Evolutionary conservation across 53 echinoderm and acorn worm genomes (phyloP).

Genomic region (Paelopatides confundens): DNA sequence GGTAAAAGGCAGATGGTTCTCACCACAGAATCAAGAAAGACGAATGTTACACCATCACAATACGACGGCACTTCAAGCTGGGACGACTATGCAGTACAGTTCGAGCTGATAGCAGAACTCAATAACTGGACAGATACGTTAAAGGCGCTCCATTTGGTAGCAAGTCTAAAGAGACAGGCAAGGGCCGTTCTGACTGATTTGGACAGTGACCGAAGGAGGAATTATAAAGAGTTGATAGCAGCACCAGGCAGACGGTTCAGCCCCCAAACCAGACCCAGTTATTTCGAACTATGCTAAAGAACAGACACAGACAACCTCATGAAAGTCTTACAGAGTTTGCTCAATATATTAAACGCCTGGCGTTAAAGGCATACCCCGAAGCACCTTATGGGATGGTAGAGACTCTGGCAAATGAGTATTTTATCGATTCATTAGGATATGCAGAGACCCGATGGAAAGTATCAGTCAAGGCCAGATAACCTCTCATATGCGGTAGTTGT

Average conservation of each 20-base stretch:
- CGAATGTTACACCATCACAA: not conserved
- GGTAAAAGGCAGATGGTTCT: not conserved
- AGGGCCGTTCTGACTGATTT: constrained; percentile 19
- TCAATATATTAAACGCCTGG: constrained; percentile 45
- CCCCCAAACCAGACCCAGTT: constrained; percentile 2
- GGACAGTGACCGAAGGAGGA: not conserved
- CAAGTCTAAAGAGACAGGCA: constrained; percentile 24
- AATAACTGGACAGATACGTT: constrained; percentile 50
- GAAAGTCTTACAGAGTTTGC: constrained; percentile 33
- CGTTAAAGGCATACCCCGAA: constrained; percentile 47
- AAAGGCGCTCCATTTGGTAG: constrained; percentile 28
- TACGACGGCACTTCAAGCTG: constrained; percentile 54
- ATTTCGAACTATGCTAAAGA: constrained; percentile 21
- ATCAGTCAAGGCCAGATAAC: constrained; percentile 5
- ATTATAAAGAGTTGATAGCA: not conserved
- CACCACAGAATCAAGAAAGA: not conserved
- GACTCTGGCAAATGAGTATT: constrained; percentile 57
- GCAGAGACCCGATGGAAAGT: constrained; percentile 46
- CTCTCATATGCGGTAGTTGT: not conserved
- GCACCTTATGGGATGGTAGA: constrained; percentile 46
- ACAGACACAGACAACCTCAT: not conserved
- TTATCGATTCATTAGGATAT: constrained; percentile 58
- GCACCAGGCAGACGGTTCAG: constrained; percentile 4
- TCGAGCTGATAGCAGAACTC: constrained; percentile 58
- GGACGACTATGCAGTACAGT: constrained; percentile 66